These are phyloP conservation scores for Agrochola lota DNA, from an alignment of 2,888 invertebrate species.

Conservation along the genomic window DNA sequence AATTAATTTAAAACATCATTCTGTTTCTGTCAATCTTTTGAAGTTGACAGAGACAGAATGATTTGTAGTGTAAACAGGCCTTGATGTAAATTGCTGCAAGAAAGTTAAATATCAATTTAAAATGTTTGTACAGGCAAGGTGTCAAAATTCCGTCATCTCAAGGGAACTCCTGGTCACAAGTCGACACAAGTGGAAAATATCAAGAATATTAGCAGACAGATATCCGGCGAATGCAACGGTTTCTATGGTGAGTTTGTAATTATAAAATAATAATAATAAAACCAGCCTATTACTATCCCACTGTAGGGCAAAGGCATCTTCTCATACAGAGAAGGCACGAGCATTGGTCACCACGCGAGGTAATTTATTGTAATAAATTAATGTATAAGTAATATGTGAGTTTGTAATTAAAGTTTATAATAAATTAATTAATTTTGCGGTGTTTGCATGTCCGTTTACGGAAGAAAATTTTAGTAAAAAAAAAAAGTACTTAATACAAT, in stretches of 20 bases:
- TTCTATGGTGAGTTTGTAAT: slow-evolving; percentile 93
- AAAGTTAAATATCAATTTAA: background rate
- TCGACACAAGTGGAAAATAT: slow-evolving; percentile 98
- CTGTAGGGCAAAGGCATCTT: no score
- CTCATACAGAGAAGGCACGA: no score
- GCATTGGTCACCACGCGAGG: no score
- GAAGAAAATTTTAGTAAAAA: background rate
- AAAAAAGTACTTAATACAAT: no score
- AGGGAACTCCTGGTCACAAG: slow-evolving; percentile 97
- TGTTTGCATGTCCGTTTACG: background rate
- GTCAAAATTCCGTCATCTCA: slow-evolving; percentile 97
- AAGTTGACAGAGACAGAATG: background rate
- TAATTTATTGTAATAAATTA: background rate
- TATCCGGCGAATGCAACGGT: slow-evolving; percentile 98
- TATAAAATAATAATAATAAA: no score
- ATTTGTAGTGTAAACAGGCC: background rate
- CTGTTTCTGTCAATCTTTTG: background rate
- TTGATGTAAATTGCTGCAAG: background rate
- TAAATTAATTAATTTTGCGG: background rate
- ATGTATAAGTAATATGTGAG: slow-evolving; percentile 89
- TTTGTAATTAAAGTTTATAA: slow-evolving; percentile 4
- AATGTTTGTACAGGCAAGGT: slow-evolving; percentile 86
- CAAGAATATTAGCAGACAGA: slow-evolving; percentile 96
- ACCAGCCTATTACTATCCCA: no score
- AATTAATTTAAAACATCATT: no score